Percentiles rank a stretch among this genome's conserved stretches.
Evolutionary conservation across 2,797 vertebrate genomes (phyloP).

Genomic region (Lutjanus campechanus): DNA sequence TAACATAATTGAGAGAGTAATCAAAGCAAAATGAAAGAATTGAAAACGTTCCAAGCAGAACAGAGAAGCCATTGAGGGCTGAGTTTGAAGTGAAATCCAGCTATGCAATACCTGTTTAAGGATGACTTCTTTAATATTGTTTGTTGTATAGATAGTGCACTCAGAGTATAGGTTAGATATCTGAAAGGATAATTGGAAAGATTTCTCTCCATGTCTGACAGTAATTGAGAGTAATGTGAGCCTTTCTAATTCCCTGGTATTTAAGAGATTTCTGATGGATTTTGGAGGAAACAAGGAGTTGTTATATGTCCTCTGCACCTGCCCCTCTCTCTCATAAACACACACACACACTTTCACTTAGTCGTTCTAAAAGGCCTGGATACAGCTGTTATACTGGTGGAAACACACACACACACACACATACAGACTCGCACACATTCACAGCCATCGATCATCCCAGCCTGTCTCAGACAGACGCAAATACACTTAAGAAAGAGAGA

Average conservation of each 20-base stretch:
- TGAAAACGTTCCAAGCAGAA: slow-evolving; percentile 51
- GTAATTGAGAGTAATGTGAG: slow-evolving; percentile 80
- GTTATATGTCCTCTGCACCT: slow-evolving; percentile 74
- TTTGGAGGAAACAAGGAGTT: slow-evolving; percentile 69
- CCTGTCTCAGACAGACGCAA: slow-evolving; percentile 39
- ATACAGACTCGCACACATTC: slow-evolving; percentile 12
- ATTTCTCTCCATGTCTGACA: slow-evolving; percentile 64
- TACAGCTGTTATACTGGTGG: slow-evolving; percentile 70
- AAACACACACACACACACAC: slow-evolving; percentile 41
- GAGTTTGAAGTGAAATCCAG: slow-evolving; percentile 30
- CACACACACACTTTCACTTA: slow-evolving; percentile 28
- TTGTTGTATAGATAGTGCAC: background rate
- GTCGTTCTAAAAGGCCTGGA: slow-evolving; percentile 49
- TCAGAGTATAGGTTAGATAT: slow-evolving; percentile 39
- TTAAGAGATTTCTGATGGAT: slow-evolving; percentile 75
- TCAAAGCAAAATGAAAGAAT: slow-evolving; percentile 48
- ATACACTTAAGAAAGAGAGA: slow-evolving; percentile 54
- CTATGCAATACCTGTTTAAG: slow-evolving; percentile 39
- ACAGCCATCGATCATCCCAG: slow-evolving; percentile 48
- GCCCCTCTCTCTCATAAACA: slow-evolving; percentile 64
- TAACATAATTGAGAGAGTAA: slow-evolving; percentile 66
- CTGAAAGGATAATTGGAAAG: slow-evolving; percentile 58
- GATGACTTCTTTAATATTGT: slow-evolving; percentile 25
- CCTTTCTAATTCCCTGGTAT: slow-evolving; percentile 72
- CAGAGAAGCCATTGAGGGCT: slow-evolving; percentile 14